phyloP scores from a whole-genome alignment of 2,113 vertebrate genomes.

The Illadopsis cleaveri region DNA sequence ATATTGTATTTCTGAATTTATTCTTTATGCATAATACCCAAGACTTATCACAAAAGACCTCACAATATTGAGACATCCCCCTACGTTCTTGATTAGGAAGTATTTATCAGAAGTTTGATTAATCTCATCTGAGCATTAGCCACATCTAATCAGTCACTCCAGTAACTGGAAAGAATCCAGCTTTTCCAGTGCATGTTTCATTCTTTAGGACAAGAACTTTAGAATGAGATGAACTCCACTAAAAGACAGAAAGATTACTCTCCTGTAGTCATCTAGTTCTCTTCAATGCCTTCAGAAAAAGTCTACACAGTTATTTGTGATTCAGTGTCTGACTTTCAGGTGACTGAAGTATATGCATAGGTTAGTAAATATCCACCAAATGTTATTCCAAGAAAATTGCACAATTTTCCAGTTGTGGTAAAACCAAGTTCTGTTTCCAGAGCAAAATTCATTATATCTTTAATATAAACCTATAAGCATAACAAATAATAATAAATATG shows the following conservation, averaged over 20 bases:
- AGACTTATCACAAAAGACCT: background rate
- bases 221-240: background rate
- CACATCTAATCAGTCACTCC: background rate
- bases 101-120: background rate
- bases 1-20: background rate
- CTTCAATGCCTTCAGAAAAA: background rate
- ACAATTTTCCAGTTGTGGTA: background rate
- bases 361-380: background rate
- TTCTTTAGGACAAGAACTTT: background rate
- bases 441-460: background rate
- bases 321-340: background rate
- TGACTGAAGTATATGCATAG: background rate
- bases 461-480: background rate
- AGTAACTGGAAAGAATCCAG: background rate
- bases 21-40: background rate
- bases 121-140: background rate
- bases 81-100: background rate
- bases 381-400: background rate
- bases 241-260: background rate
- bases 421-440: background rate
- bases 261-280: background rate
- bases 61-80: background rate
- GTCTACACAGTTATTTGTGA: background rate
- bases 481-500: background rate
- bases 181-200: background rate